Percentiles rank a stretch among this genome's conserved stretches.
phyloP scores from a whole-genome alignment of 2,888 invertebrate genomes.

The Hirtodrosophila alboralis region DNA sequence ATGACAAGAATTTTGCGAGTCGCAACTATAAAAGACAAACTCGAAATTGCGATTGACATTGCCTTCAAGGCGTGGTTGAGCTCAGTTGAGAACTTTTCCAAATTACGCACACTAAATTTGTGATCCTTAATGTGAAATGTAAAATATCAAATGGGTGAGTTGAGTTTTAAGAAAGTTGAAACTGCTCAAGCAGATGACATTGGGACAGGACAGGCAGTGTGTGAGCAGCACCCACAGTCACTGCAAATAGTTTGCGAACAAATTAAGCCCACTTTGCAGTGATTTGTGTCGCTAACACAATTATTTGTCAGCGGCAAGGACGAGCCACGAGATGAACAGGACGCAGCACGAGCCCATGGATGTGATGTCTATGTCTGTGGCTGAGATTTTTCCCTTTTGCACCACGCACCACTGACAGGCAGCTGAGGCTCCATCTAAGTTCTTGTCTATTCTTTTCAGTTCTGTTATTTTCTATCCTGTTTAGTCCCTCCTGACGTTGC shows the following conservation, averaged over 20 bases:
- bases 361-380: slow-evolving; percentile 9
- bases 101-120: slow-evolving; percentile 21
- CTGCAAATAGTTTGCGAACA: slow-evolving; percentile 53
- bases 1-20: slow-evolving; percentile 13
- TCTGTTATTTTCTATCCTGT: not conserved
- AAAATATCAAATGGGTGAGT: not conserved
- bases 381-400: slow-evolving; percentile 1
- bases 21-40: not conserved
- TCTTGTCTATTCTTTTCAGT: slow-evolving; percentile 9
- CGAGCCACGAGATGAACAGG: not conserved
- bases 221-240: slow-evolving; percentile 10
- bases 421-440: slow-evolving; percentile 1
- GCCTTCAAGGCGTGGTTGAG: slow-evolving; percentile 12
- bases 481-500: not conserved
- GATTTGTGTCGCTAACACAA: slow-evolving; percentile 73
- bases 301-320: slow-evolving; percentile 46
- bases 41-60: slow-evolving; percentile 17
- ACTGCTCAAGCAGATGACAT: slow-evolving; percentile 5
- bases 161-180: slow-evolving; percentile 4
- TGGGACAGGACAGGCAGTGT: not conserved
- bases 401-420: slow-evolving; percentile 14
- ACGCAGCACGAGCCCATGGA: slow-evolving; percentile 10
- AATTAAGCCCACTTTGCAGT: slow-evolving; percentile 63
- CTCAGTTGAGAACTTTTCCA: slow-evolving; percentile 20
- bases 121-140: slow-evolving; percentile 20